Percentiles rank a stretch among this genome's conserved stretches.
phyloP scores from a whole-genome alignment of 2,113 vertebrate genomes.

The Engystomops pustulosus region DNA sequence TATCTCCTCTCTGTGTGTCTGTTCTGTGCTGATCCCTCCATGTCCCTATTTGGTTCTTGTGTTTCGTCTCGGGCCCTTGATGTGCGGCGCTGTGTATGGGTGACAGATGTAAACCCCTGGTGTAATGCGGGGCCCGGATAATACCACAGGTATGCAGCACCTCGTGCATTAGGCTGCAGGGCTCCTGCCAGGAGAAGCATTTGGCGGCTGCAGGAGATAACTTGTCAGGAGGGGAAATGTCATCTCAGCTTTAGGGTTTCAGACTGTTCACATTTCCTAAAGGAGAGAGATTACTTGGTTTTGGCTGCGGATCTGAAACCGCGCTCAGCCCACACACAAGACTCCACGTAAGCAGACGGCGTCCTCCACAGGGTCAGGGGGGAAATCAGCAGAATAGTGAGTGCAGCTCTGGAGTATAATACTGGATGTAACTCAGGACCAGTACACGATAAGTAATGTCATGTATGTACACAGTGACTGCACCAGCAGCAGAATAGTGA shows the following conservation, averaged over 20 bases:
- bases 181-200: background rate
- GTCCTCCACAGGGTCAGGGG: conserved; percentile 42
- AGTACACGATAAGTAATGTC: too few relatives aligned
- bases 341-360: conserved; percentile 57
- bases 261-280: conserved; percentile 65
- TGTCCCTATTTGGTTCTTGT: background rate
- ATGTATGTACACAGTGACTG: too few relatives aligned
- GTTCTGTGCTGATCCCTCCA: background rate
- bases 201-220: conserved; percentile 56
- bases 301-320: conserved; percentile 62
- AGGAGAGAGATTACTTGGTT: conserved; percentile 64
- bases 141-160: conserved; percentile 27
- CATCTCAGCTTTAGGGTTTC: conserved; percentile 54
- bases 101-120: background rate
- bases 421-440: too few relatives aligned
- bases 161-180: background rate
- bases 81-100: background rate
- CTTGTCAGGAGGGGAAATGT: conserved; percentile 60
- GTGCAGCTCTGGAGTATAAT: too few relatives aligned
- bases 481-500: too few relatives aligned
- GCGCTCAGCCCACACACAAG: conserved; percentile 66
- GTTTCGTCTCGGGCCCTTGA: background rate
- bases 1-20: background rate
- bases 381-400: too few relatives aligned
- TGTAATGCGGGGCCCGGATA: background rate